A percentile compares a stretch with the other conserved stretches of the same genome.
phyloP scores from a whole-genome alignment of 2,797 vertebrate species.

The Protonibea diacanthus region DNA sequence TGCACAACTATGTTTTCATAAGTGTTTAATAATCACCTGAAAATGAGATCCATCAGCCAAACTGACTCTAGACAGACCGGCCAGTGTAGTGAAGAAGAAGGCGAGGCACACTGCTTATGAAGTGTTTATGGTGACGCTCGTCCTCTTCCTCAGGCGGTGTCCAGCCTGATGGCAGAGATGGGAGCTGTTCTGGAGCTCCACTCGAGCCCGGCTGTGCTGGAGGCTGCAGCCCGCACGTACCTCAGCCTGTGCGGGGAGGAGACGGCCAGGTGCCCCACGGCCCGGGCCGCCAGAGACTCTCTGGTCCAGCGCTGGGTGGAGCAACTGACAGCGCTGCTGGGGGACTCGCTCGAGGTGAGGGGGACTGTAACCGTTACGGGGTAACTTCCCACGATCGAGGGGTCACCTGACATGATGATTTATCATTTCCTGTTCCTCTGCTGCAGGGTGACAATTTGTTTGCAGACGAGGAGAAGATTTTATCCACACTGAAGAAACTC shows the following conservation, averaged over 20 bases:
- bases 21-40: too few species aligned
- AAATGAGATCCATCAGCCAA: too few species aligned
- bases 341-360: constrained; percentile 71
- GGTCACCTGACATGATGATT: background rate
- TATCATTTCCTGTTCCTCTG: constrained; percentile 18
- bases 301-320: constrained; percentile 86
- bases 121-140: background rate
- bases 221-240: constrained; percentile 88
- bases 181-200: constrained; percentile 82
- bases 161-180: constrained; percentile 85
- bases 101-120: too few species aligned
- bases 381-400: too few species aligned
- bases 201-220: constrained; percentile 83
- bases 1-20: too few species aligned
- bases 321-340: constrained; percentile 81
- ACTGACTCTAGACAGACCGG: too few species aligned
- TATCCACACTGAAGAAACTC: constrained; percentile 86
- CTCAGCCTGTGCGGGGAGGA: constrained; percentile 84
- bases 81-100: too few species aligned
- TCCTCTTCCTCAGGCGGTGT: constrained; percentile 80
- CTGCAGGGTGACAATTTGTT: constrained; percentile 80
- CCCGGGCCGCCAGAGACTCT: constrained; percentile 79
- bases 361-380: background rate
- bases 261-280: constrained; percentile 71
- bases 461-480: constrained; percentile 77